Conservation (phyloP, 2,797 vertebrate species). For the Bradypodion ventrale region DNA sequence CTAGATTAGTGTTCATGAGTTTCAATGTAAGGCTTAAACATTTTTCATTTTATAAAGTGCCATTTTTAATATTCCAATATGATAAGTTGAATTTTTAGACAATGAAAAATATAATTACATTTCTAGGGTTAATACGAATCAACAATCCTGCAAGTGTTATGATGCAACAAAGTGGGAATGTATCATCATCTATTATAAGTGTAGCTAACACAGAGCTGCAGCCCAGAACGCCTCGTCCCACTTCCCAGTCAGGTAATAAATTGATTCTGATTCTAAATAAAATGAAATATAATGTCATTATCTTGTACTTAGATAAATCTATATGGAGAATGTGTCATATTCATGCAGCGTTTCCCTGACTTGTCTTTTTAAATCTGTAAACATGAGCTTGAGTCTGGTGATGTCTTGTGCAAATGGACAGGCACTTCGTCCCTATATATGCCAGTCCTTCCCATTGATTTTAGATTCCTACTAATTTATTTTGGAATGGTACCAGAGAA, state of each 20-base stretch:
- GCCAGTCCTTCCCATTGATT: background rate
- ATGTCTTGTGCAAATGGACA: background rate
- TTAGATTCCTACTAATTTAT: no score
- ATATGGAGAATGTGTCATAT: background rate
- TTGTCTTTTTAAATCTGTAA: background rate
- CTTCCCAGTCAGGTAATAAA: constrained; percentile 89
- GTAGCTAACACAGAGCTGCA: constrained; percentile 89
- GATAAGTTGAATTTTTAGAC: background rate
- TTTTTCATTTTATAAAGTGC: background rate
- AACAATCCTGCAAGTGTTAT: constrained; percentile 86
- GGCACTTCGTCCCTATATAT: background rate
- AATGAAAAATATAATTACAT: constrained; percentile 41
- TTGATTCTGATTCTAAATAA: background rate
- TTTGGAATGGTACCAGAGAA: background rate
- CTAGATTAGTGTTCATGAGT: background rate
- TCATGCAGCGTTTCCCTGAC: background rate
- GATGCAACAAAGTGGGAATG: constrained; percentile 86
- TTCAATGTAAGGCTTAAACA: background rate
- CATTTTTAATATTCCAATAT: background rate
- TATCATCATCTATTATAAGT: constrained; percentile 86
- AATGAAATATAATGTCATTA: background rate
- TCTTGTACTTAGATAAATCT: background rate
- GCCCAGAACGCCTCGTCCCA: constrained; percentile 86
- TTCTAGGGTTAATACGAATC: constrained; percentile 88
- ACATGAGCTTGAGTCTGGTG: background rate